Evolutionary conservation across 2,797 vertebrate species (phyloP).

Genomic region (Sebastes iracundus): DNA sequence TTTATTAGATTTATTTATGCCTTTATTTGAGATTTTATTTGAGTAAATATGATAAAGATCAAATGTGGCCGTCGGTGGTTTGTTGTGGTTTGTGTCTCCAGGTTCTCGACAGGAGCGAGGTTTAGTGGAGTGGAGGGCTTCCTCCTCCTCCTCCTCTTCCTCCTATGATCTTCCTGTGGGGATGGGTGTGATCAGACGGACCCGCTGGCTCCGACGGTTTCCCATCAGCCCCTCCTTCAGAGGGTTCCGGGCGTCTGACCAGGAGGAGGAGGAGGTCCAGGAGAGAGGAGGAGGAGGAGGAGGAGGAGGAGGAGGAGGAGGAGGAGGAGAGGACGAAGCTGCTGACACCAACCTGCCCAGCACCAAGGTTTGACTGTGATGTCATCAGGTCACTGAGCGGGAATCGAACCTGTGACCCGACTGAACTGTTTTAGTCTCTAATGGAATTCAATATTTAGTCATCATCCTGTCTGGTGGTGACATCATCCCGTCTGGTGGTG

Average conservation of each 20-base stretch:
- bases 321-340: not conserved
- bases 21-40: too few species aligned
- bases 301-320: too few species aligned
- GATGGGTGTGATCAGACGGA: slow-evolving; percentile 83
- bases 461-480: too few species aligned
- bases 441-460: too few species aligned
- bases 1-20: too few species aligned
- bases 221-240: slow-evolving; percentile 92
- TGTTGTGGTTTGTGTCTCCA: slow-evolving; percentile 47
- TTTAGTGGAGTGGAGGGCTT: slow-evolving; percentile 86
- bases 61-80: not conserved
- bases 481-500: too few species aligned
- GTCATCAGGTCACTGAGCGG: not conserved
- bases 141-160: slow-evolving; percentile 46
- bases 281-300: not conserved
- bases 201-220: slow-evolving; percentile 80
- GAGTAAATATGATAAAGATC: too few species aligned
- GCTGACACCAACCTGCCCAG: slow-evolving; percentile 21
- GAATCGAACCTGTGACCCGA: not conserved
- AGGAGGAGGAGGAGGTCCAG: slow-evolving; percentile 2
- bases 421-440: not conserved
- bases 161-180: slow-evolving; percentile 92
- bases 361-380: slow-evolving; percentile 71
- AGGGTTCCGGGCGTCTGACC: slow-evolving; percentile 69
- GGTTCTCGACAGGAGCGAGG: slow-evolving; percentile 91